Conservation (phyloP, 2,888 invertebrate species). For the Rhopalosiphum nymphaeae region DNA sequence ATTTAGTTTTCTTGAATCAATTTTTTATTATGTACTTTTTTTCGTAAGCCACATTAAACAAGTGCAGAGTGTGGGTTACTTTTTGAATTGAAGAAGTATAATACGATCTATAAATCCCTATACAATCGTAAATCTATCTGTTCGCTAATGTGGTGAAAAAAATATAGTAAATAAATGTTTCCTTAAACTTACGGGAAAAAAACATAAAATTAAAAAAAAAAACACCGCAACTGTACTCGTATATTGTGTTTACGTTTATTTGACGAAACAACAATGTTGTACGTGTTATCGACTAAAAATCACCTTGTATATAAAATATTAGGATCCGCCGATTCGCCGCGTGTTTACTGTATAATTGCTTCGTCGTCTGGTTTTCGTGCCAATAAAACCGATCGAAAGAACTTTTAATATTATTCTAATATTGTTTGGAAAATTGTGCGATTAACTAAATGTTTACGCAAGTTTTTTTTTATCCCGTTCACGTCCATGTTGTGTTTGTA, state of each 20-base stretch:
- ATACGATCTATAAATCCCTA: not conserved
- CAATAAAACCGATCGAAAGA: not conserved
- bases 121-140: not conserved
- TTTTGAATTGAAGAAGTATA: not conserved
- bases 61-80: not conserved
- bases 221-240: not conserved
- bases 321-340: not conserved
- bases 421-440: not conserved
- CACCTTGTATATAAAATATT: not conserved
- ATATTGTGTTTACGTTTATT: not conserved
- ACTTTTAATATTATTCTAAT: not conserved
- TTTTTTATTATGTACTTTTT: not conserved
- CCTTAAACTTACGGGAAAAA: not conserved
- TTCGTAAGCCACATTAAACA: not conserved
- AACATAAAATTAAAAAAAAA: not conserved
- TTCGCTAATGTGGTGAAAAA: not conserved
- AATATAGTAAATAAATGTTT: not conserved
- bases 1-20: not conserved
- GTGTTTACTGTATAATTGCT: not conserved
- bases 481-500: not conserved
- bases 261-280: not conserved
- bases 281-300: not conserved
- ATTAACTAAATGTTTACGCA: slow-evolving; percentile 1
- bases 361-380: not conserved
- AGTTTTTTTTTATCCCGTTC: not conserved